Percentiles rank a stretch among this genome's conserved stretches.
These are phyloP conservation scores for Mus spretus DNA, from an alignment of 2,797 vertebrate genomes.

Conservation along the genomic window DNA sequence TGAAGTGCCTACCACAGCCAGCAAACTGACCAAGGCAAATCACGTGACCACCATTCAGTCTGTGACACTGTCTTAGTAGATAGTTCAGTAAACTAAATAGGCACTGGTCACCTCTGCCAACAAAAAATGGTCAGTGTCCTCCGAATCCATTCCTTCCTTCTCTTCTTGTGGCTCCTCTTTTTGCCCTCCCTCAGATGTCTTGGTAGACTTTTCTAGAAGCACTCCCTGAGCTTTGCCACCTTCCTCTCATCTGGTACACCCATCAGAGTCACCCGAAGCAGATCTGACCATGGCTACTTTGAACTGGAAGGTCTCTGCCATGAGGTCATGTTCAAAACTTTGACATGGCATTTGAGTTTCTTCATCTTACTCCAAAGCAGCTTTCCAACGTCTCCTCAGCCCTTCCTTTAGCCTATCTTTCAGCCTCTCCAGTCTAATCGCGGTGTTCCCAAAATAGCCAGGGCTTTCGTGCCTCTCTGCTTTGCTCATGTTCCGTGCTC, in stretches of 20 bases:
- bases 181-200: background rate
- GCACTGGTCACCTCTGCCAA: background rate
- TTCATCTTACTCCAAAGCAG: constrained; percentile 54
- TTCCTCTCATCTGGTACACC: background rate
- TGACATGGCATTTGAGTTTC: constrained; percentile 35
- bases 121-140: background rate
- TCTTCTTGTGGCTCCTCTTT: background rate
- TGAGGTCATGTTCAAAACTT: background rate
- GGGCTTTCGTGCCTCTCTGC: constrained; percentile 76
- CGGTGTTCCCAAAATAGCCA: constrained; percentile 80
- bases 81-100: background rate
- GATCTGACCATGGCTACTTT: background rate
- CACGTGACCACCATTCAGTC: background rate
- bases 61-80: background rate
- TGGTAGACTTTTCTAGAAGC: background rate
- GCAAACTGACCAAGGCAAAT: background rate
- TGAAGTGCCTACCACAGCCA: background rate
- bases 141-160: constrained; percentile 12
- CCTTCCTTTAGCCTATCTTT: constrained; percentile 66
- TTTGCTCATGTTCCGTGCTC: constrained; percentile 77
- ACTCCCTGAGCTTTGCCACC: background rate
- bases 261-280: background rate
- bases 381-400: constrained; percentile 52
- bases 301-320: background rate
- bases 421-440: constrained; percentile 81